Conservation (phyloP, 2,797 vertebrate genomes). For the Meda fulgida region DNA sequence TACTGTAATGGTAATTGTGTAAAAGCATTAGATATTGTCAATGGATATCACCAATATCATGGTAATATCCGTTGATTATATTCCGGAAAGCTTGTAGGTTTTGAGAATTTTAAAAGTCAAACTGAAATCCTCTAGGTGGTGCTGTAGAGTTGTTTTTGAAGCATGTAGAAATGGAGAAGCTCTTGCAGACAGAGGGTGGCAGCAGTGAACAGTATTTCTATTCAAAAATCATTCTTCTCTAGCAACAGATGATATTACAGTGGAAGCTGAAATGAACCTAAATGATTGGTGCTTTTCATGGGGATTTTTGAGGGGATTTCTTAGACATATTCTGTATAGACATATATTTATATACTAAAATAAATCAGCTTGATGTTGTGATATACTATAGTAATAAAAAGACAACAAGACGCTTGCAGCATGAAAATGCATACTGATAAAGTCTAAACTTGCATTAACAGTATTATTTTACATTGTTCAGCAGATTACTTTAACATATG, state of each 20-base stretch:
- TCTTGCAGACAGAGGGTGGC: neutral
- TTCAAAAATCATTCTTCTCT: neutral
- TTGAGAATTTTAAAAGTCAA: neutral
- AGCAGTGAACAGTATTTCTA: neutral
- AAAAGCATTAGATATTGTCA: too few relatives aligned
- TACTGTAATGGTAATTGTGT: too few relatives aligned
- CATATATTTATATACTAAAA: too few relatives aligned
- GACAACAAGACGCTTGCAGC: too few relatives aligned
- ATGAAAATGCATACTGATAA: neutral
- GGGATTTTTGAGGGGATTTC: neutral
- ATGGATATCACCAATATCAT: neutral
- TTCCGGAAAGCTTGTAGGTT: neutral
- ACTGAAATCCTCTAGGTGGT: neutral
- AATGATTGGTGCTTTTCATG: neutral
- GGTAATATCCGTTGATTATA: too few relatives aligned
- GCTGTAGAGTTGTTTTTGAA: neutral
- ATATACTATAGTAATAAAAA: neutral
- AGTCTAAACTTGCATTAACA: neutral
- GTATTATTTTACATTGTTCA: neutral
- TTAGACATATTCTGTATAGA: neutral
- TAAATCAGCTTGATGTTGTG: neutral
- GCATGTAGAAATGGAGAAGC: neutral
- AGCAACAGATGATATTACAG: constrained; percentile 12
- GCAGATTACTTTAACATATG: neutral
- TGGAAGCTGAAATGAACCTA: neutral